phyloP scores from a whole-genome alignment of 2,797 vertebrate species.

The Momotus momota region DNA sequence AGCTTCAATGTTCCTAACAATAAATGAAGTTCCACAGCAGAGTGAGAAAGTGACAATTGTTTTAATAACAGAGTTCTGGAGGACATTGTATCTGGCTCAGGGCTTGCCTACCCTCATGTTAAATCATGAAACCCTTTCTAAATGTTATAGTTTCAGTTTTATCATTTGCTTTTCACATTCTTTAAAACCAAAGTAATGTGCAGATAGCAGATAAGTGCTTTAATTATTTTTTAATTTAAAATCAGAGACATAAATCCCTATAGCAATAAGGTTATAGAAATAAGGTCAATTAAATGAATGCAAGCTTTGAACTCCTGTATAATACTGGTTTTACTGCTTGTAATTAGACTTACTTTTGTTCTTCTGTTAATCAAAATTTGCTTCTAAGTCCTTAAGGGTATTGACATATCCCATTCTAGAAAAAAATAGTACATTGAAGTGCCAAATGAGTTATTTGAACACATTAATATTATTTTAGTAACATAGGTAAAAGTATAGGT shows the following conservation, averaged over 20 bases:
- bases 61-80: background rate
- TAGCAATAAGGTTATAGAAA: constrained; percentile 49
- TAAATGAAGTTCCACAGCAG: background rate
- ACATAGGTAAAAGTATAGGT: background rate
- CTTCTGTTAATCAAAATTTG: constrained; percentile 64
- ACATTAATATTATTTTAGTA: background rate
- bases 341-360: constrained; percentile 67
- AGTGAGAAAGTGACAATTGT: background rate
- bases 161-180: constrained; percentile 27
- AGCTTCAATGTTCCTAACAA: background rate
- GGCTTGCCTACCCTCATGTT: background rate
- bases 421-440: background rate
- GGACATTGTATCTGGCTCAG: background rate
- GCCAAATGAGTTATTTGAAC: background rate
- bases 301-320: constrained; percentile 38
- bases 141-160: background rate
- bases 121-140: background rate
- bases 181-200: constrained; percentile 19
- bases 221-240: constrained; percentile 73
- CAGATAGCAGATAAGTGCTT: constrained; percentile 42
- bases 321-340: constrained; percentile 1
- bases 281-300: constrained; percentile 63
- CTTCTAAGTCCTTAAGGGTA: constrained; percentile 38
- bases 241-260: constrained; percentile 40
- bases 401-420: background rate